phyloP scores from a whole-genome alignment of 53 echinoderm and acorn worm genomes.

The Echinometra lucunter region DNA sequence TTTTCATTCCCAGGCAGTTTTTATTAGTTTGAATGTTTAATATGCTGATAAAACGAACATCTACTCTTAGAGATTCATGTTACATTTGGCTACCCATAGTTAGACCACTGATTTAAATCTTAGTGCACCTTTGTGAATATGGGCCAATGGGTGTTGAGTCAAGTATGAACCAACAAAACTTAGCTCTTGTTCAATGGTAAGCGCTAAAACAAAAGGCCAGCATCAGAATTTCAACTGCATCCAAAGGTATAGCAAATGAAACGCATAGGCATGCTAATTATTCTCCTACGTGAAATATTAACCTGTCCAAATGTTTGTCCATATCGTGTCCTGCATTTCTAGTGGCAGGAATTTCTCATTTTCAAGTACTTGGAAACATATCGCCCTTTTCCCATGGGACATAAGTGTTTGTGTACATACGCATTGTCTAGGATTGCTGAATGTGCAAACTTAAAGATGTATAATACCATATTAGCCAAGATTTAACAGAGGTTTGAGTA shows the following conservation, averaged over 20 bases:
- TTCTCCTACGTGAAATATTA: conserved; percentile 26
- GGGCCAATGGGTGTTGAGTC: no score
- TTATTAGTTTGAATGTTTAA: no score
- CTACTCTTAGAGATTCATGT: no score
- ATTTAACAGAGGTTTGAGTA: background rate
- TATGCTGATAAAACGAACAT: no score
- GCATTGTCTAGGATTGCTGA: background rate
- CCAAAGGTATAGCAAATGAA: background rate
- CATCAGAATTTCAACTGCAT: conserved; percentile 16
- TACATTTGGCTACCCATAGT: no score
- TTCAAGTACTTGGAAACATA: conserved; percentile 25
- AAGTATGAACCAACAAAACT: background rate
- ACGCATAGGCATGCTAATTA: conserved; percentile 26
- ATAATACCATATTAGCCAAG: background rate
- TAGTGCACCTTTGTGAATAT: no score
- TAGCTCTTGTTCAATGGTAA: background rate
- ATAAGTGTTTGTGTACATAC: background rate
- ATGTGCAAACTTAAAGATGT: background rate
- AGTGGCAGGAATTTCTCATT: background rate
- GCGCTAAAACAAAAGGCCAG: conserved; percentile 32
- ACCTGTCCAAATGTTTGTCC: conserved; percentile 40
- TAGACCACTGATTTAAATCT: no score
- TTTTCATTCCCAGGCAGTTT: no score
- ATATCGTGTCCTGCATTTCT: conserved; percentile 48
- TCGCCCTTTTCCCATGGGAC: background rate